Base-by-base conservation (phyloP, 2,888 invertebrate species). In the Chymomyza procnemis region DNA sequence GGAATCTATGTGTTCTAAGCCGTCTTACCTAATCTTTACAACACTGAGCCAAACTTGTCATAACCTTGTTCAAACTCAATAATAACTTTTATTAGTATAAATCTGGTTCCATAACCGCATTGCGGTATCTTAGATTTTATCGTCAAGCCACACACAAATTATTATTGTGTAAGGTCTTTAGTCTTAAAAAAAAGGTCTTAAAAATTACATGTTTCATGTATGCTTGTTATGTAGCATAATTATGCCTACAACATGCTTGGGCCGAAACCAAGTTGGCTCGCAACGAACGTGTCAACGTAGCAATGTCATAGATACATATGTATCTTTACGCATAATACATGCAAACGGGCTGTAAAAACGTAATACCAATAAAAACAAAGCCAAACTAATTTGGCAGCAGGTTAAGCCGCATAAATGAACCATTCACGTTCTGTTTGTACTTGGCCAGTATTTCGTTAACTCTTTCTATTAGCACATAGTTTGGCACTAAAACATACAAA, bases 301-400 rank as follows among this genome's bases (percentile, higher is more conserved):
- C 72, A 81, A 84, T 83, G 79, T 41, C 79, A 63, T 54, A 74
- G 64, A 67, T 69, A 63, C 18, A 64, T 57, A 34, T 66, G 62
- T 61, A 64, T 55, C 5, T 22, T 19, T 14, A 54, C 26, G 26
- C 21, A 41, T 12, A 41, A 41, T 41, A 41, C 34, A 41, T 41
- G 34, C 34, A 41, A 41, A 12, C 9, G 34, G 12, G 12, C 34
- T 12, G 12, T 12, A 41, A 41, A 41, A 41, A 50, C 16, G 47
- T 59, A 59, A 18, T 16, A 54, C 61, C 58, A 8, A 58, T 50
- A 65, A 73, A 70, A 64, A 70, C 69, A 69, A 69, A 61, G 54
- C 60, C 21, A 64, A 71, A 50, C 22, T 48, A 30, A 41, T 41
- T 41, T 41, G 34, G 34, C 34, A 55, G 26, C 22, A 3, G 26